Evolutionary conservation across 2,888 invertebrate genomes (phyloP).

Genomic region (Hirudinaria manillensis): DNA sequence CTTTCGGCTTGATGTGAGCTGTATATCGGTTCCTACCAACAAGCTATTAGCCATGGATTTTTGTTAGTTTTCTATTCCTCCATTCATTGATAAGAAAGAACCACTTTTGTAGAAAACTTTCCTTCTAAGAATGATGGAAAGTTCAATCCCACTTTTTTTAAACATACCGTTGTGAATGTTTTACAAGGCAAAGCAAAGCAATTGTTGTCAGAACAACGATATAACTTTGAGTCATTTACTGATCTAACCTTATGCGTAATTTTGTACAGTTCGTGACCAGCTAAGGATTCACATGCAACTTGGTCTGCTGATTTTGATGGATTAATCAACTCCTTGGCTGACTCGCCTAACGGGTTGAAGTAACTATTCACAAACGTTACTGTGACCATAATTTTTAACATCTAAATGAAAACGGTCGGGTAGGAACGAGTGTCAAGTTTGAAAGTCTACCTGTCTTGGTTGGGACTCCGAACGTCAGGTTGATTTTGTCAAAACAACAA

Average conservation of each 20-base stretch:
- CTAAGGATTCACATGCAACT: not conserved
- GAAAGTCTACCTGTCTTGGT: not conserved
- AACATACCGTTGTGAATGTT: too few relatives aligned
- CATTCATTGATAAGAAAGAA: too few relatives aligned
- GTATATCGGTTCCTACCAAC: too few relatives aligned
- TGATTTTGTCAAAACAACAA: not conserved
- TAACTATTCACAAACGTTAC: not conserved
- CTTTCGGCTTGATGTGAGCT: too few relatives aligned
- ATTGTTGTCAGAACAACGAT: too few relatives aligned
- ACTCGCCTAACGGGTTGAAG: not conserved
- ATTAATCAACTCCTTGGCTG: not conserved
- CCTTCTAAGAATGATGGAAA: too few relatives aligned
- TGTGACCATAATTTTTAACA: not conserved
- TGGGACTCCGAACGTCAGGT: not conserved
- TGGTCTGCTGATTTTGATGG: not conserved
- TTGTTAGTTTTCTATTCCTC: too few relatives aligned
- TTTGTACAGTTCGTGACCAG: conserved; percentile 1
- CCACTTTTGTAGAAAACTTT: too few relatives aligned
- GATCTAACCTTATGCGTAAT: not conserved
- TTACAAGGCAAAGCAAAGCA: too few relatives aligned
- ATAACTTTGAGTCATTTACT: too few relatives aligned
- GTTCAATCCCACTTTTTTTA: too few relatives aligned
- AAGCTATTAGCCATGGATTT: too few relatives aligned
- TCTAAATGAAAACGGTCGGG: not conserved
- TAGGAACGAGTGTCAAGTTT: not conserved